These are phyloP conservation scores for Lissocephala sabroskyi DNA, from an alignment of 2,888 invertebrate species.

Conservation along the genomic window DNA sequence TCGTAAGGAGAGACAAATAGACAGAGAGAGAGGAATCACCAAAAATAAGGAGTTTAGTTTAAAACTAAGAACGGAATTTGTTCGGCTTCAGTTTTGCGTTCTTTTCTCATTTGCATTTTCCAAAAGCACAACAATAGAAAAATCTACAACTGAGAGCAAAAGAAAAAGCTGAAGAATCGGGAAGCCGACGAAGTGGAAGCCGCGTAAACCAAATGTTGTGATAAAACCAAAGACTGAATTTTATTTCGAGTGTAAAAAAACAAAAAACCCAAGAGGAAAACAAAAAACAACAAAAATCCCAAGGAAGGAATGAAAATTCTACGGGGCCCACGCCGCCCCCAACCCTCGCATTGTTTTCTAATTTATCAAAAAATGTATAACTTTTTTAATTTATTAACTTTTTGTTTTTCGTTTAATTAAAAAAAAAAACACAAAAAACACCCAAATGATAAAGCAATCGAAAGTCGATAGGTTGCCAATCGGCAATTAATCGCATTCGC, in stretches of 20 bases:
- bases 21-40: constrained; percentile 13
- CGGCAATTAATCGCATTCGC: too few relatives aligned
- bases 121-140: constrained; percentile 15
- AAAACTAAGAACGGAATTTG: constrained; percentile 49
- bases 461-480: too few relatives aligned
- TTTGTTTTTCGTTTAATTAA: too few relatives aligned
- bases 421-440: too few relatives aligned
- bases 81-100: constrained; percentile 50
- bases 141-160: constrained; percentile 19
- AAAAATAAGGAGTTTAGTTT: constrained; percentile 38
- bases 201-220: constrained; percentile 74
- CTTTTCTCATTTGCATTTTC: constrained; percentile 19
- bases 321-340: neutral
- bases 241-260: constrained; percentile 66
- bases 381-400: too few relatives aligned
- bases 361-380: too few relatives aligned
- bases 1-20: constrained; percentile 57
- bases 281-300: constrained; percentile 1
- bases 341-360: too few relatives aligned
- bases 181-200: constrained; percentile 71
- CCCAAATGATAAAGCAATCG: too few relatives aligned
- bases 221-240: constrained; percentile 74
- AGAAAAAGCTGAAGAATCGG: constrained; percentile 27
- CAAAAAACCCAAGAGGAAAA: constrained; percentile 8
- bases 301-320: constrained; percentile 2